phyloP scores from a whole-genome alignment of 2,797 vertebrate species.

The Neostethus bicornis region DNA sequence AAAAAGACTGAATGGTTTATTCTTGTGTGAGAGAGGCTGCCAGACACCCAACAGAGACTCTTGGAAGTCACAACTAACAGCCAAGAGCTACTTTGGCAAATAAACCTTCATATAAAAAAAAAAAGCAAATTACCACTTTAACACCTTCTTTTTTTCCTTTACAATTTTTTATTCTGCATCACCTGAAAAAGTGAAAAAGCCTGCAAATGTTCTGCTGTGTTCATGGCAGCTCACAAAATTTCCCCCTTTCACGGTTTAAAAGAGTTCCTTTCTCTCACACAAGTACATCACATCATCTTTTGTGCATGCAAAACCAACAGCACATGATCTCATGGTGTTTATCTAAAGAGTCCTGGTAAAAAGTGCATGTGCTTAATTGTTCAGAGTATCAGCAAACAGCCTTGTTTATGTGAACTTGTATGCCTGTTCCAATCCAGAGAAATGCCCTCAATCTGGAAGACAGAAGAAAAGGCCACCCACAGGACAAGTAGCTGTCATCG shows the following conservation, averaged over 20 bases:
- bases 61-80: not conserved
- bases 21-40: not conserved
- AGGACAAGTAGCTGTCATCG: conserved; percentile 68
- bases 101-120: not conserved
- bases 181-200: not conserved
- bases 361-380: conserved; percentile 65
- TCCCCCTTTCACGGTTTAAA: conserved; percentile 42
- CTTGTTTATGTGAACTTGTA: conserved; percentile 69
- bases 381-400: conserved; percentile 47
- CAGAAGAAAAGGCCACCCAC: conserved; percentile 73
- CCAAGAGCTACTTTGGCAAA: not conserved
- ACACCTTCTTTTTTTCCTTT: not conserved
- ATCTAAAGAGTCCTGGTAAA: conserved; percentile 68
- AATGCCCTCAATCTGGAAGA: conserved; percentile 56
- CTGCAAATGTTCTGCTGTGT: conserved; percentile 29
- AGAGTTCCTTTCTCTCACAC: conserved; percentile 54
- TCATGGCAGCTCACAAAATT: conserved; percentile 34
- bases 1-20: not conserved
- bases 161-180: not conserved
- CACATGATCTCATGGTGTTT: conserved; percentile 71
- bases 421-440: conserved; percentile 61
- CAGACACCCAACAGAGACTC: not conserved
- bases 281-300: conserved; percentile 63
- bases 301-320: conserved; percentile 65
- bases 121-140: not conserved